Evolutionary conservation across 2,888 invertebrate genomes (phyloP).

Genomic region (Cyclophora albipunctata): DNA sequence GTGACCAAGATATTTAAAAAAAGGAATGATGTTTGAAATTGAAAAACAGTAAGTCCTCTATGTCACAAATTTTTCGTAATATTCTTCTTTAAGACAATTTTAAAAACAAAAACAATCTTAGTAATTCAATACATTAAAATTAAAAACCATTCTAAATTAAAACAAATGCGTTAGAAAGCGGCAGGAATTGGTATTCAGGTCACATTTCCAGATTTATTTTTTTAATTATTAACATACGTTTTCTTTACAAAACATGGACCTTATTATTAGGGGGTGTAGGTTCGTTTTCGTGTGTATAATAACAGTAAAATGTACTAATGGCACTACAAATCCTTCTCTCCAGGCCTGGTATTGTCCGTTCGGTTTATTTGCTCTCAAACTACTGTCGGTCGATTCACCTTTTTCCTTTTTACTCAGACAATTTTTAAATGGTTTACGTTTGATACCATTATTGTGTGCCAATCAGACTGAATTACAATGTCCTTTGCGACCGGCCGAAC

Average conservation of each 20-base stretch:
- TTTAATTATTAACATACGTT: slow-evolving; percentile 39
- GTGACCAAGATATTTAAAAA: too few relatives aligned
- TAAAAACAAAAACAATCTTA: too few relatives aligned
- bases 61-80: too few relatives aligned
- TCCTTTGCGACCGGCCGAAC: slow-evolving; percentile 68
- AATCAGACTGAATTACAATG: slow-evolving; percentile 75
- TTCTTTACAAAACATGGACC: slow-evolving; percentile 7
- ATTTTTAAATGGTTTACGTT: slow-evolving; percentile 73
- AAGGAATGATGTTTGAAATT: too few relatives aligned
- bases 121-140: neutral
- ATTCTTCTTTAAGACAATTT: too few relatives aligned
- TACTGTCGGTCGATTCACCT: slow-evolving; percentile 51
- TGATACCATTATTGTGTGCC: slow-evolving; percentile 76
- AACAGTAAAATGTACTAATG: slow-evolving; percentile 53
- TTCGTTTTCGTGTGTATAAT: slow-evolving; percentile 18
- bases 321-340: slow-evolving; percentile 65
- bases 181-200: slow-evolving; percentile 42
- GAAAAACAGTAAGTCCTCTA: too few relatives aligned
- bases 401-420: slow-evolving; percentile 69
- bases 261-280: slow-evolving; percentile 18
- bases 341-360: slow-evolving; percentile 63
- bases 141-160: neutral
- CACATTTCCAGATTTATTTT: slow-evolving; percentile 42
- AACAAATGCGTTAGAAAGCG: slow-evolving; percentile 27
- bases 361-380: slow-evolving; percentile 63